Percentiles rank a stretch among this genome's conserved stretches.
phyloP scores from a whole-genome alignment of 2,888 invertebrate genomes.

The Halictus ligatus region DNA sequence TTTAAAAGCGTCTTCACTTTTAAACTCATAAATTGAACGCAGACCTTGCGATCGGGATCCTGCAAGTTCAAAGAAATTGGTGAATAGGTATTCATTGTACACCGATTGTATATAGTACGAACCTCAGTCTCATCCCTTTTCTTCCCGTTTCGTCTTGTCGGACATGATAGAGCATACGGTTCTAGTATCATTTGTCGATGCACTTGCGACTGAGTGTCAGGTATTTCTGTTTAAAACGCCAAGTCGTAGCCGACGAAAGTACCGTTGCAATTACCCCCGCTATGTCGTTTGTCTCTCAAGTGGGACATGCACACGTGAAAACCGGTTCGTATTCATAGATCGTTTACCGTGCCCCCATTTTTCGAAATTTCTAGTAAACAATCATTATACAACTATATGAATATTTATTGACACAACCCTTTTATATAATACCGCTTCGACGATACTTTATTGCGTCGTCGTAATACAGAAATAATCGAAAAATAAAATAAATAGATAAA shows the following conservation, averaged over 20 bases:
- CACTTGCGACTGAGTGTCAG: background rate
- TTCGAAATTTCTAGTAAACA: background rate
- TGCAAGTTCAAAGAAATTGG: slow-evolving; percentile 35
- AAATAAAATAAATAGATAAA: background rate
- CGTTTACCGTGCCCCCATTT: background rate
- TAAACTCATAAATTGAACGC: slow-evolving; percentile 64
- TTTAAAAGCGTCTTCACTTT: slow-evolving; percentile 76
- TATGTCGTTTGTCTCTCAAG: slow-evolving; percentile 25
- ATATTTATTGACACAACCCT: background rate
- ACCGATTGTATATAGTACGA: background rate
- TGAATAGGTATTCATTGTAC: background rate
- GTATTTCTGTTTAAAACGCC: slow-evolving; percentile 18
- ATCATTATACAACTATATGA: background rate
- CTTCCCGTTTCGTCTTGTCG: slow-evolving; percentile 34
- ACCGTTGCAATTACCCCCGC: slow-evolving; percentile 71
- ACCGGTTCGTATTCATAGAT: slow-evolving; percentile 48
- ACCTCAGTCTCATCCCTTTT: slow-evolving; percentile 43
- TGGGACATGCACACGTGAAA: slow-evolving; percentile 31
- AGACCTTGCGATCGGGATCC: slow-evolving; percentile 38
- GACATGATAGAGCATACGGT: slow-evolving; percentile 50
- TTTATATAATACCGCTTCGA: background rate
- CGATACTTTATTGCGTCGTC: background rate
- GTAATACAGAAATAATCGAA: background rate
- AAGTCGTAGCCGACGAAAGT: slow-evolving; percentile 62
- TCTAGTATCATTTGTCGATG: slow-evolving; percentile 34